Evolutionary conservation across 2,113 vertebrate species (phyloP).

Genomic region (Neotoma lepida): DNA sequence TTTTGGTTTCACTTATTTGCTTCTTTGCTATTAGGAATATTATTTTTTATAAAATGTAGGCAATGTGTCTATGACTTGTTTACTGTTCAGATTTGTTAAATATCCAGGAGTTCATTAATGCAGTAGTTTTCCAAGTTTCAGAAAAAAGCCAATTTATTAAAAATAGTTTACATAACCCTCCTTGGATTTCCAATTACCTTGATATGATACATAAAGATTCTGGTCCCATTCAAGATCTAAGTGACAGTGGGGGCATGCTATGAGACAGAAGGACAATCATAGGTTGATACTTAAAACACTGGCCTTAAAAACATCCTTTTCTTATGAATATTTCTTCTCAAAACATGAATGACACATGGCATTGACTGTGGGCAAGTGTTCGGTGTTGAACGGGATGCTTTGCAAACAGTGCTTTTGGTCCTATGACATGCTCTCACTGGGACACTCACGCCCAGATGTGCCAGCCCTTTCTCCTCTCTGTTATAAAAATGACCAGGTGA

Average conservation of each 20-base stretch:
- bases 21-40: background rate
- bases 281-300: constrained; percentile 50
- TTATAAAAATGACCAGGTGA: constrained; percentile 86
- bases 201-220: background rate
- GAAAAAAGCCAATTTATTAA: constrained; percentile 17
- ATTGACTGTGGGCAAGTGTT: constrained; percentile 75
- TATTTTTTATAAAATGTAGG: constrained; percentile 31
- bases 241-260: constrained; percentile 73
- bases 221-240: constrained; percentile 67
- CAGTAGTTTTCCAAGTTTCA: constrained; percentile 20
- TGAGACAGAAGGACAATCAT: constrained; percentile 73
- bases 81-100: background rate
- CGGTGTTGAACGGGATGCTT: constrained; percentile 82
- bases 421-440: constrained; percentile 84
- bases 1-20: constrained; percentile 31
- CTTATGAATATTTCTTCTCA: constrained; percentile 22
- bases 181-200: constrained; percentile 29
- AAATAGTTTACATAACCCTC: background rate
- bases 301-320: constrained; percentile 5
- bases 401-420: constrained; percentile 83
- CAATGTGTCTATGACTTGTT: background rate
- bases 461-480: constrained; percentile 57
- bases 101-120: constrained; percentile 2
- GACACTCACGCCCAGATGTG: constrained; percentile 83
- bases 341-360: background rate